phyloP scores from a whole-genome alignment of 2,888 invertebrate genomes.

The Brassicogethes aeneus region DNA sequence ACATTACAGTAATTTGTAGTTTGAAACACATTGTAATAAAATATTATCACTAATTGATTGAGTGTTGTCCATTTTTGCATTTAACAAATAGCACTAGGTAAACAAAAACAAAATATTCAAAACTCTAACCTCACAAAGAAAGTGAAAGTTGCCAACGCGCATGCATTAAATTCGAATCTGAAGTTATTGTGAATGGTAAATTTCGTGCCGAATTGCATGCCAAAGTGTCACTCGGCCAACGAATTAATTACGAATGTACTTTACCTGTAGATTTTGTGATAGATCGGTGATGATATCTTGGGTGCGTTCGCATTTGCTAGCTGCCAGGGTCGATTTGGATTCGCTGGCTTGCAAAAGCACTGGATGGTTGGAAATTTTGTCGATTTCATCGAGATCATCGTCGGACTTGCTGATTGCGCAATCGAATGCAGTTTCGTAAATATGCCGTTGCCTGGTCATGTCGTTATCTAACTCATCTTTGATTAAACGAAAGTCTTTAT shows the following conservation, averaged over 20 bases:
- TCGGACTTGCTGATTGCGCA: conserved; percentile 76
- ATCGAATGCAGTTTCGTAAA: conserved; percentile 86
- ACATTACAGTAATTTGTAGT: too few species aligned
- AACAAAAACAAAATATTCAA: too few species aligned
- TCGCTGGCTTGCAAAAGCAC: conserved; percentile 40
- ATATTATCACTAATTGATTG: too few species aligned
- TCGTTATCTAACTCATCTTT: conserved; percentile 48
- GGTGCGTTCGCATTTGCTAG: conserved; percentile 15
- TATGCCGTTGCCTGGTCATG: conserved; percentile 59
- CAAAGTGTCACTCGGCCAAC: too few species aligned
- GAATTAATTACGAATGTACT: conserved; percentile 19
- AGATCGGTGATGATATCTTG: conserved; percentile 22
- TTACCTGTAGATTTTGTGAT: conserved; percentile 42
- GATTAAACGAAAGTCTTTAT: not conserved
- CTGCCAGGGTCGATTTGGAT: not conserved
- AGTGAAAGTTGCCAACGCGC: too few species aligned
- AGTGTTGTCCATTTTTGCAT: too few species aligned
- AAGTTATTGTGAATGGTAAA: too few species aligned
- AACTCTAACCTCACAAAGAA: too few species aligned
- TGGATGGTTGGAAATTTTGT: conserved; percentile 73
- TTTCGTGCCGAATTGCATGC: too few species aligned
- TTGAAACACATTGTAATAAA: too few species aligned
- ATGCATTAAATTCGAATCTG: too few species aligned
- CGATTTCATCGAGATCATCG: conserved; percentile 71
- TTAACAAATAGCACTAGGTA: too few species aligned